A percentile compares a stretch with the other conserved stretches of the same genome.
These are phyloP conservation scores for Drosophila nigritarsus DNA, from an alignment of 2,888 invertebrate genomes.

Conservation along the genomic window DNA sequence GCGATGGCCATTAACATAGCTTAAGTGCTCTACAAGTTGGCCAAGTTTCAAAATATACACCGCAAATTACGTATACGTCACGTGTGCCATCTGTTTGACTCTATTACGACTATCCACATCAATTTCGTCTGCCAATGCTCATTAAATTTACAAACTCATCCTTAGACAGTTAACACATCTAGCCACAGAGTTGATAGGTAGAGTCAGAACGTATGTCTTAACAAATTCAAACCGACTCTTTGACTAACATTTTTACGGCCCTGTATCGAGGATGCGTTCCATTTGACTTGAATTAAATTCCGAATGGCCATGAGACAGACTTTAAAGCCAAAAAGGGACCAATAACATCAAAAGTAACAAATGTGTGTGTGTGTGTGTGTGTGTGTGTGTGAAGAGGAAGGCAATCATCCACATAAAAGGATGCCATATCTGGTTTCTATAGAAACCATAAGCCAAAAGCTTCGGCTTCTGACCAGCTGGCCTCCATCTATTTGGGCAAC, in stretches of 20 bases:
- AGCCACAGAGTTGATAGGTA: background rate
- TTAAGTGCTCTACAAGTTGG: constrained; percentile 15
- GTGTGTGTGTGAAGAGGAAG: no score
- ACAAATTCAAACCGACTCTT: constrained; percentile 34
- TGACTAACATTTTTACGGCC: constrained; percentile 50
- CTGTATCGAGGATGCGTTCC: constrained; percentile 17
- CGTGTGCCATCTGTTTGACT: constrained; percentile 10
- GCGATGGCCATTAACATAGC: constrained; percentile 15
- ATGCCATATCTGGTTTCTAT: background rate
- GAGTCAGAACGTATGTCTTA: constrained; percentile 2
- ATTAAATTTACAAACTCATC: constrained; percentile 23
- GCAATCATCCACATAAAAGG: background rate
- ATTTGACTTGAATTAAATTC: constrained; percentile 47
- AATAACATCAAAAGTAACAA: background rate
- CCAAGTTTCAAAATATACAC: constrained; percentile 15
- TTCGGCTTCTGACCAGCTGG: background rate
- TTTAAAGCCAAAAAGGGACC: constrained; percentile 27
- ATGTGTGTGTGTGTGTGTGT: no score
- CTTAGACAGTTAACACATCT: background rate
- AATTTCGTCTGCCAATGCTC: constrained; percentile 38
- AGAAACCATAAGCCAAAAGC: background rate
- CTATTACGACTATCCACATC: constrained; percentile 32
- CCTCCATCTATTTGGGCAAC: constrained; percentile 28
- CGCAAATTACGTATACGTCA: constrained; percentile 50
- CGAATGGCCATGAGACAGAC: constrained; percentile 11